Conservation (phyloP, 2,113 vertebrate genomes). For the Festucalex cinctus region DNA sequence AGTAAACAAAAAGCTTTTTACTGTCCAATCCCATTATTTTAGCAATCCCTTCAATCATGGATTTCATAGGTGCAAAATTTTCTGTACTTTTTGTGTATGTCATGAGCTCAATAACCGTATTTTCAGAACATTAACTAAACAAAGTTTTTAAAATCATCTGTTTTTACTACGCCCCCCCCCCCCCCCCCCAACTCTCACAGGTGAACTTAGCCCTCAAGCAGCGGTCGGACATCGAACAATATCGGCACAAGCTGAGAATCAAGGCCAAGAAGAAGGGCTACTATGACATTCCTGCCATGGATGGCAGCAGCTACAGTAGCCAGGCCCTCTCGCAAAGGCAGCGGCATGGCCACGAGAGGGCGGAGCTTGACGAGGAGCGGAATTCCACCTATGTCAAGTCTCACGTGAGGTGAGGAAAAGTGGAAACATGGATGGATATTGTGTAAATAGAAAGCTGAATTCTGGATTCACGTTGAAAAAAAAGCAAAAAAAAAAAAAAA, state of each 20-base stretch:
- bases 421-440: conserved; percentile 3
- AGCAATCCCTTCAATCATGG: too few species aligned
- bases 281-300: conserved; percentile 88
- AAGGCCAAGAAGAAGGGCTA: conserved; percentile 97
- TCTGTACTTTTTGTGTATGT: neutral
- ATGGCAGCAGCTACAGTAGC: conserved; percentile 64
- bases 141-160: neutral
- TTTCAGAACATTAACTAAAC: too few species aligned
- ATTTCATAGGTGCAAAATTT: too few species aligned
- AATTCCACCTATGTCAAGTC: conserved; percentile 85
- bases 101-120: neutral
- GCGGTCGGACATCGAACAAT: conserved; percentile 98
- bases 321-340: conserved; percentile 59
- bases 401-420: conserved; percentile 81
- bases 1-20: too few species aligned
- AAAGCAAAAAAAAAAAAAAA: neutral
- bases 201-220: conserved; percentile 95
- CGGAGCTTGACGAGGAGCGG: conserved; percentile 82
- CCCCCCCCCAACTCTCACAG: conserved; percentile 59
- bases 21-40: too few species aligned
- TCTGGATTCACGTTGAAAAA: neutral
- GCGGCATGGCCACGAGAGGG: conserved; percentile 77
- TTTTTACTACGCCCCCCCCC: neutral
- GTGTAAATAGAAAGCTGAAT: conserved; percentile 1
- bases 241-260: conserved; percentile 95